Conservation (phyloP, 2,797 vertebrate genomes). For the Halcyon chelicuti region DNA sequence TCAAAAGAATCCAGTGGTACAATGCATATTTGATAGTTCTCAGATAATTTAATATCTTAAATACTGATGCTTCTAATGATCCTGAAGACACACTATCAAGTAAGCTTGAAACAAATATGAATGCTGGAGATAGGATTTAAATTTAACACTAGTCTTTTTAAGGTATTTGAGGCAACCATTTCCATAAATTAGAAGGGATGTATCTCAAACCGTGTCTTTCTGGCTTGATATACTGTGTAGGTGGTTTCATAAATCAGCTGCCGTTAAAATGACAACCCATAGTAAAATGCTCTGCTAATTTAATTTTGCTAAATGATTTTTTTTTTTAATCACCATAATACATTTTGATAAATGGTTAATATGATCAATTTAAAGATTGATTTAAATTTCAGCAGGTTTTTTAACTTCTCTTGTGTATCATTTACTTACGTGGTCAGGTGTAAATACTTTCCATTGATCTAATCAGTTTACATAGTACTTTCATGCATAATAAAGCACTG, state of each 20-base stretch:
- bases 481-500: neutral
- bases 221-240: neutral
- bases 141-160: constrained; percentile 10
- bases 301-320: constrained; percentile 39
- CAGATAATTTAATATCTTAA: neutral
- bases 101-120: constrained; percentile 31
- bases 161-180: constrained; percentile 25
- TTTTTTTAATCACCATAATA: constrained; percentile 19
- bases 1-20: neutral
- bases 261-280: constrained; percentile 10
- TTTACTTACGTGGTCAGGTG: neutral
- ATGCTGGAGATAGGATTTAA: constrained; percentile 35
- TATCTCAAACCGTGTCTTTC: neutral
- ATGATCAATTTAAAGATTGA: neutral
- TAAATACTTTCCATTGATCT: neutral
- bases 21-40: neutral
- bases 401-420: neutral
- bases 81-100: neutral
- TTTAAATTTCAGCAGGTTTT: neutral
- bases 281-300: constrained; percentile 27
- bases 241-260: constrained; percentile 50
- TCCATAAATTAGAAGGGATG: constrained; percentile 36
- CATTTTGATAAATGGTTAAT: constrained; percentile 10
- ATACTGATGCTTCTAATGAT: neutral
- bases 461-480: neutral